Evolutionary conservation across 2,113 vertebrate genomes (phyloP), one percentile per base, ranked within the genome.

Genomic region (Lagopus muta): DNA sequence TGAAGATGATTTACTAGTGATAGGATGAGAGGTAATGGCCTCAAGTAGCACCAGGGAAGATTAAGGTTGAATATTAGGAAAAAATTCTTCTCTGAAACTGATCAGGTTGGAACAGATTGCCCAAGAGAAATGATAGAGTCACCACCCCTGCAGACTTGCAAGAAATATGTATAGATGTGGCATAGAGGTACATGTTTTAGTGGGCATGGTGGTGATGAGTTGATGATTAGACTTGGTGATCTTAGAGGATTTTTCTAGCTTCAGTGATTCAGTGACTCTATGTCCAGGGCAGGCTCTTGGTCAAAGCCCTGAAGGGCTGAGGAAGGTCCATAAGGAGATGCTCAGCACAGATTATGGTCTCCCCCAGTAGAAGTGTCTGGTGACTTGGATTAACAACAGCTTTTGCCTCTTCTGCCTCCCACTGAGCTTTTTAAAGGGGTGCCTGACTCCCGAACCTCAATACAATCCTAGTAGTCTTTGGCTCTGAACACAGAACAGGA

Each of bases 281-380:
- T 58, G 32, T 58, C 55, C 30, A n/a, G n/a, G 40, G 6, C 43
- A 70, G 15, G 27, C 25, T 27, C 19, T 32, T 34, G 19, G 7
- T 19, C 61, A 47, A 5, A 30, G 6, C 3, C 8, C 0, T 18
- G 0, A 3, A 2, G 5, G 32, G 38, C 7, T 47, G 21, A 58
- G n/a, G 8, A 69, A 87, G 8, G 13, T 36, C 48, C 4, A 1
- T 38, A 22, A 38, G 19, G 6, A 82, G 8, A 10, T 38, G 32
- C 2, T 67, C 2, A 13, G 38, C 61, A 6, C 57, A 64, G 11
- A 0, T 1, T 5, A 8, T 38, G 6, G 2, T 47, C 11, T 30
- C 8, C 11, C 17, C 20, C 15, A 43, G 10, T 6, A 65, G 48
- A 54, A 5, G 2, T 43, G 25, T 21, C 4, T 67, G 17, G 20